phyloP scores from a whole-genome alignment of 2,113 vertebrate species.

The Onychostoma macrolepis region DNA sequence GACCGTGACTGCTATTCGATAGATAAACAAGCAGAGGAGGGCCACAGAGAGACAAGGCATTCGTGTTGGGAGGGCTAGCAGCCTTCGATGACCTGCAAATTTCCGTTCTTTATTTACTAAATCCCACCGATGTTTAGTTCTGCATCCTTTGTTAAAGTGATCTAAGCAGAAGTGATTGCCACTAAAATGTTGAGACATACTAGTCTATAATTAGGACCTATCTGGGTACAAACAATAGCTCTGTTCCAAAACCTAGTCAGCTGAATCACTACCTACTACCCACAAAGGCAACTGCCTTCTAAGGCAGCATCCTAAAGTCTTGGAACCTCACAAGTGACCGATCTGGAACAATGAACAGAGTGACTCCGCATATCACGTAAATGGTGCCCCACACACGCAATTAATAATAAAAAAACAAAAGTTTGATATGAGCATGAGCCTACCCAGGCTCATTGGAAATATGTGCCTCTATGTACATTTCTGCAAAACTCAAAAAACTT shows the following conservation, averaged over 20 bases:
- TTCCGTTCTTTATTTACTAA: background rate
- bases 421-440: background rate
- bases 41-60: background rate
- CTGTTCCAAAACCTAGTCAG: conserved; percentile 1
- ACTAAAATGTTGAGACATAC: background rate
- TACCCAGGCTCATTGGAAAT: too few relatives aligned
- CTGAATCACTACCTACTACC: background rate
- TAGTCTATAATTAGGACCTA: conserved; percentile 5
- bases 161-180: background rate
- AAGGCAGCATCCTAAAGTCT: background rate
- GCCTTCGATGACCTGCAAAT: background rate
- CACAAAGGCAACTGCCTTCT: background rate
- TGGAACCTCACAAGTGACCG: background rate
- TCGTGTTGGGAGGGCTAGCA: background rate
- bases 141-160: background rate
- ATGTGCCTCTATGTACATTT: too few relatives aligned
- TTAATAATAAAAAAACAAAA: background rate
- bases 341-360: background rate
- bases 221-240: background rate
- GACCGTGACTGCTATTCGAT: conserved; percentile 16
- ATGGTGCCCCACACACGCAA: background rate
- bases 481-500: too few relatives aligned
- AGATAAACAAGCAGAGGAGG: background rate
- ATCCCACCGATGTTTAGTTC: background rate
- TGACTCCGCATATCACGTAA: background rate